Base-by-base conservation (phyloP, 2,113 vertebrate genomes). In the Hydrochoerus hydrochaeris region DNA sequence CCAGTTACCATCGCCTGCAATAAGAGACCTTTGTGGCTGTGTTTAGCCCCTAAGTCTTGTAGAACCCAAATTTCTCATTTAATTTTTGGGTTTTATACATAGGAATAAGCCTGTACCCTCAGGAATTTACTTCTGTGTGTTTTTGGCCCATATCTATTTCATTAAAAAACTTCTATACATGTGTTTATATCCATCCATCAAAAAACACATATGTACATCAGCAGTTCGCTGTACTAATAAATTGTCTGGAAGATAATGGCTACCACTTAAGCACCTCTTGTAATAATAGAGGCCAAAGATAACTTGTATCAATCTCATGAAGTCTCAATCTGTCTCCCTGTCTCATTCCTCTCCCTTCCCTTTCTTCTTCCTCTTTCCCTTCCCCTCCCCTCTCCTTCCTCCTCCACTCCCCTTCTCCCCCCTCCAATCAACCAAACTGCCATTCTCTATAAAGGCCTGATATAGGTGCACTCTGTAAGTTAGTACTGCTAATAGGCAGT, bases 141-240 rank as follows among this genome's bases (percentile, higher is more conserved):
- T 95, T 95, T 28, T 86, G 65, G 41, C 20, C 26, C 22, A 6
- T 90, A 82, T 81, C 60, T 91, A 19, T 54, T 89, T 91, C 44
- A 87, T 14, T 71, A 22, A 63, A 67, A 96, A 81, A 49, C 46
- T 2, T 85, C 71, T 91, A 5, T 85, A 41, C 35, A 44, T 38
- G 41, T 73, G 17, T 73, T 35, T 81, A 35, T 80, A 32, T 35
- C 30, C 30, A 49, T 73, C 35, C 7, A 28, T 44, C 22, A 73
- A 73, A 71, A n/a, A 73, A 20, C 24, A 19, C 41, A 41, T 73
- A 73, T 19, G 5, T 35, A 35, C 35, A n/a, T 69, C 6, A 69
- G 35, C 32, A 69, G 32, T 69, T 69, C 2, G 3, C 32, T 69
- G 65, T n/a, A 19, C 65, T 69, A 69, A 69, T n/a, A 69, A 69